Conservation (phyloP, 2,113 vertebrate species). For the Zosterops borbonicus region DNA sequence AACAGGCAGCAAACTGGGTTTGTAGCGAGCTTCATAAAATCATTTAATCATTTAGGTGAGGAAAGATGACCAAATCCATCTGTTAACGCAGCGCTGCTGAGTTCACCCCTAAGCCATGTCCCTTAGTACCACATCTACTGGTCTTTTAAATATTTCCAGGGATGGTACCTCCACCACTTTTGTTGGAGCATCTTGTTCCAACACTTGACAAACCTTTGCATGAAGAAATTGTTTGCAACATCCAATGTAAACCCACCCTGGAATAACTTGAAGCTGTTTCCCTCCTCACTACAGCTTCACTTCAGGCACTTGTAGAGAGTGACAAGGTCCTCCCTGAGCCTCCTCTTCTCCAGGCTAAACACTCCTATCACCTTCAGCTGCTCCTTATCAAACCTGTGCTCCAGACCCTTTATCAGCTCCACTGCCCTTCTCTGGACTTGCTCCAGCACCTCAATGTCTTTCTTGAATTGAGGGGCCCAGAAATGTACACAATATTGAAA, state of each 20-base stretch:
- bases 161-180: background rate
- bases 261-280: accelerated
- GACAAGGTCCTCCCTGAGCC: accelerated
- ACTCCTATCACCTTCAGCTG: too few relatives aligned
- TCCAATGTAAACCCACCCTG: background rate
- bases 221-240: background rate
- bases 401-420: too few relatives aligned
- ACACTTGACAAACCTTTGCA: accelerated
- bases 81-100: background rate
- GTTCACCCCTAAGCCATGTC: background rate
- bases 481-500: background rate
- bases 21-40: background rate
- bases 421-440: too few relatives aligned
- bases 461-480: background rate
- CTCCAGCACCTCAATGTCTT: too few relatives aligned
- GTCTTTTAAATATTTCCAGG: background rate
- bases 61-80: background rate
- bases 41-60: background rate
- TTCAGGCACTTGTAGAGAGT: background rate
- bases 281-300: background rate
- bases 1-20: background rate
- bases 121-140: accelerated
- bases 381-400: too few relatives aligned
- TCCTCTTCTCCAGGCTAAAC: background rate
- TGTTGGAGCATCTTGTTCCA: background rate